Evolutionary conservation across 2,888 invertebrate species (phyloP).

Genomic region (Hipparchia sbordonii): DNA sequence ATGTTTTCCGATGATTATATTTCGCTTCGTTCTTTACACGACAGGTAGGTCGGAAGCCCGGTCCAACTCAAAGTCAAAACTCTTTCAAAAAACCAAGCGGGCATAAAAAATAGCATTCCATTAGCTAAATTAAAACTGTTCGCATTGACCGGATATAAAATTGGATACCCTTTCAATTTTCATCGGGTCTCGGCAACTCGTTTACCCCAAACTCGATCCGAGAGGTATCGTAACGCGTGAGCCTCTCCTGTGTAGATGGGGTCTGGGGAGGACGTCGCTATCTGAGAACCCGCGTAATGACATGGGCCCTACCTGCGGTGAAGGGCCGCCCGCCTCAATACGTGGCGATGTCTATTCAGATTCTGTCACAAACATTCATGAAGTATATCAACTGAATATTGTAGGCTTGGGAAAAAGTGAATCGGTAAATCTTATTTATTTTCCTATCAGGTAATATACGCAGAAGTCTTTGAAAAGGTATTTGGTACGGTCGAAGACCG

Average conservation of each 20-base stretch:
- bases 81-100: not conserved
- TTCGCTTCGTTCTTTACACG: no score
- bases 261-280: constrained; percentile 27
- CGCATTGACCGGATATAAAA: constrained; percentile 23
- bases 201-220: constrained; percentile 13
- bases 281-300: constrained; percentile 30
- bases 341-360: constrained; percentile 31
- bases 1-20: no score
- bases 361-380: constrained; percentile 35
- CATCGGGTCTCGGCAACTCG: constrained; percentile 23
- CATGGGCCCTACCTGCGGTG: constrained; percentile 33
- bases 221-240: constrained; percentile 6
- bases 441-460: not conserved
- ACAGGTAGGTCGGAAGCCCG: no score
- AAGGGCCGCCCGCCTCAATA: constrained; percentile 28
- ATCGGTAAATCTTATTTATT: constrained; percentile 6
- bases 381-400: constrained; percentile 13
- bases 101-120: constrained; percentile 9
- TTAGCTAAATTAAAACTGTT: constrained; percentile 31
- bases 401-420: constrained; percentile 2
- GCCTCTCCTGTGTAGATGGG: constrained; percentile 37
- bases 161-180: constrained; percentile 31
- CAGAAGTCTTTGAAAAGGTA: not conserved
- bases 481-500: not conserved
- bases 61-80: no score